A percentile compares a stretch with the other conserved stretches of the same genome.
phyloP scores from a whole-genome alignment of 2,888 invertebrate genomes.

The Dendrolimus pini region DNA sequence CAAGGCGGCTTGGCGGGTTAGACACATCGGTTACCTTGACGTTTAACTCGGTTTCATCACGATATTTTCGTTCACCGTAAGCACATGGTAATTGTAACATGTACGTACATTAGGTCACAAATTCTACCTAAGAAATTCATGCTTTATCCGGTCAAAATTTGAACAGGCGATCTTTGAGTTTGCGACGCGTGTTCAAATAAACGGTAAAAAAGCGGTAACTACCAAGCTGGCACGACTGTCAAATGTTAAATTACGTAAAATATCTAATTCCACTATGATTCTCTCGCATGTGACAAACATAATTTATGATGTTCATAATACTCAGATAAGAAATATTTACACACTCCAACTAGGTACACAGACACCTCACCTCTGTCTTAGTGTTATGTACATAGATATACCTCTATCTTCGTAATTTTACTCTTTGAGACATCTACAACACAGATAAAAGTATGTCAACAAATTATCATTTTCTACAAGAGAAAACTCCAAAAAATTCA shows the following conservation, averaged over 20 bases:
- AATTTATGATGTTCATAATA: conserved; percentile 76
- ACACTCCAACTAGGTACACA: conserved; percentile 57
- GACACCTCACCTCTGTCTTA: conserved; percentile 65
- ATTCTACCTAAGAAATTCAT: too few species aligned
- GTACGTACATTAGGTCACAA: too few species aligned
- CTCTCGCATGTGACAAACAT: conserved; percentile 69
- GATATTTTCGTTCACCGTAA: too few species aligned
- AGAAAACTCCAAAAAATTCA: conserved; percentile 32
- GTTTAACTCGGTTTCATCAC: too few species aligned
- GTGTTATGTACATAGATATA: conserved; percentile 65
- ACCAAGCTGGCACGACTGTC: too few species aligned
- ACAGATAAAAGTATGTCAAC: conserved; percentile 60
- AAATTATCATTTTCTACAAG: conserved; percentile 33
- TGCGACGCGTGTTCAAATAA: too few species aligned
- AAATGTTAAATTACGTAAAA: conserved; percentile 29
- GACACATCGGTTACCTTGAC: too few species aligned
- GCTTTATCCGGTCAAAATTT: too few species aligned
- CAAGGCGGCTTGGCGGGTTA: too few species aligned
- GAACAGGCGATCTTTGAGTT: too few species aligned
- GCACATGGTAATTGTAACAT: too few species aligned
- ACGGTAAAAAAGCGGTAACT: too few species aligned
- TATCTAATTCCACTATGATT: conserved; percentile 45
- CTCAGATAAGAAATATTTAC: conserved; percentile 71
- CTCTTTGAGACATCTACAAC: conserved; percentile 61
- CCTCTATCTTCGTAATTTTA: conserved; percentile 62